These are phyloP conservation scores for Scolopax rusticola DNA, from an alignment of 2,797 vertebrate species.

Conservation along the genomic window DNA sequence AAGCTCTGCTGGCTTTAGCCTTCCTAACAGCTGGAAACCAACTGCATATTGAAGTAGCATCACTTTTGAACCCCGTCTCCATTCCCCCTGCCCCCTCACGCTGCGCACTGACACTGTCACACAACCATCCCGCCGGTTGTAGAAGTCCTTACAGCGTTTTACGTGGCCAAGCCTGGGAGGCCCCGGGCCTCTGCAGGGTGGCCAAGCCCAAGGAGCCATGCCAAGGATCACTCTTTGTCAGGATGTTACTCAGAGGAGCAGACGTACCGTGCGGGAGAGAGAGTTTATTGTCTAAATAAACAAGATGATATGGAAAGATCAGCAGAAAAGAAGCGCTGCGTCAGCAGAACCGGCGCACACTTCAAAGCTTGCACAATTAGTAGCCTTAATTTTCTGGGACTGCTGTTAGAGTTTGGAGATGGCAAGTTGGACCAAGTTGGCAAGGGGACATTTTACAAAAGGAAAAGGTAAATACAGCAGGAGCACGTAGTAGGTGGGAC, in stretches of 20 bases:
- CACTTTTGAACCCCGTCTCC: neutral
- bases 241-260: slow-evolving; percentile 6
- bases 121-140: accelerated
- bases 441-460: neutral
- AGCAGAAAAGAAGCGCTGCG: neutral
- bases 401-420: accelerated
- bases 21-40: neutral
- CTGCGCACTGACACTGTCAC: neutral
- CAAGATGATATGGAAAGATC: neutral
- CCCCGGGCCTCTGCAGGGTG: neutral
- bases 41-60: neutral
- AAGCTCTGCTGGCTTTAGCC: neutral
- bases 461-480: neutral
- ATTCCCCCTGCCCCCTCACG: accelerated
- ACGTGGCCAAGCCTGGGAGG: neutral
- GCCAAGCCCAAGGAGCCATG: neutral
- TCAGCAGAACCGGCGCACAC: accelerated
- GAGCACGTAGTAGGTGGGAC: neutral
- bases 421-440: neutral
- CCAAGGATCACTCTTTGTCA: neutral
- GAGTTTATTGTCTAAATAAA: slow-evolving; percentile 28
- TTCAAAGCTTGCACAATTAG: neutral
- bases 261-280: neutral
- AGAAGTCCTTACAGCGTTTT: neutral
- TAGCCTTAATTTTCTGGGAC: accelerated